These are phyloP conservation scores for Cotesia typhae DNA, from an alignment of 1,140 invertebrate genomes.

Conservation along the genomic window DNA sequence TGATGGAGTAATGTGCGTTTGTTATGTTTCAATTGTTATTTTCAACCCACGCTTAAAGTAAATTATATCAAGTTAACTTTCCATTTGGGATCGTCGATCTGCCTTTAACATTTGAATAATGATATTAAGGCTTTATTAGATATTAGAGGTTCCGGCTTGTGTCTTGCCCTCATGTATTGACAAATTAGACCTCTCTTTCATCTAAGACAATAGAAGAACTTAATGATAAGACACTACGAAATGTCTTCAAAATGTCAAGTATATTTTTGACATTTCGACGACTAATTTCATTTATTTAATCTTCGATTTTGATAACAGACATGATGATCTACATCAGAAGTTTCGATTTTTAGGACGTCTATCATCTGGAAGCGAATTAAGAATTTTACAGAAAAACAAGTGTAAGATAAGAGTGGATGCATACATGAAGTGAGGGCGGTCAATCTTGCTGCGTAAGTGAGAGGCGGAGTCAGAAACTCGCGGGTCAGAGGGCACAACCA, in stretches of 20 bases:
- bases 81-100: constrained; percentile 12
- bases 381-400: not conserved
- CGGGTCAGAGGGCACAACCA: constrained; percentile 57
- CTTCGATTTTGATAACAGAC: too few species aligned
- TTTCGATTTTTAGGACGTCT: too few species aligned
- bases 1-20: constrained; percentile 61
- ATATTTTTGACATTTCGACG: too few species aligned
- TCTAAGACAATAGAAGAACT: too few species aligned
- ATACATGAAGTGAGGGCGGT: constrained; percentile 31
- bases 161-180: too few species aligned
- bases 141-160: not conserved
- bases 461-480: constrained; percentile 52
- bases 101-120: not conserved
- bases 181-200: not conserved
- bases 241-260: too few species aligned
- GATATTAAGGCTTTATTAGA: too few species aligned
- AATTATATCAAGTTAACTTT: constrained; percentile 48
- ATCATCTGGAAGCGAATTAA: not conserved
- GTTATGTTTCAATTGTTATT: constrained; percentile 60
- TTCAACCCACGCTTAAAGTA: constrained; percentile 48
- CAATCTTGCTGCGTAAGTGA: constrained; percentile 50
- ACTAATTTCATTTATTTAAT: too few species aligned
- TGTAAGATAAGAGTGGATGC: too few species aligned
- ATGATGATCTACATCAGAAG: too few species aligned
- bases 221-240: not conserved